These are phyloP conservation scores for Nymphalis urticae DNA, from an alignment of 2,888 invertebrate genomes.

Conservation along the genomic window DNA sequence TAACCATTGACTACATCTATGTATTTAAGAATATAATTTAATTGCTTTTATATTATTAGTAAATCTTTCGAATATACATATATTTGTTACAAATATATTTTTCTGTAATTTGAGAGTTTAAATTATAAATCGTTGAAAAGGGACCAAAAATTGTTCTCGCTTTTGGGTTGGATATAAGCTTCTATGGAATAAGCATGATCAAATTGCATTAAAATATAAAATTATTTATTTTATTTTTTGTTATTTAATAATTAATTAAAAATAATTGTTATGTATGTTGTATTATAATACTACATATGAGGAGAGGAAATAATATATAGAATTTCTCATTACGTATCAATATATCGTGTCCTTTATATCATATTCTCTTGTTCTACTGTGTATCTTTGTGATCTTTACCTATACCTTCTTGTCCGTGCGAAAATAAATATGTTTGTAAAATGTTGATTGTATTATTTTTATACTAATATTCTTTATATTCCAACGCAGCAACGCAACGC, in stretches of 20 bases:
- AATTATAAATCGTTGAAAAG: slow-evolving; percentile 37
- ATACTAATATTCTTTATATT: too few relatives aligned
- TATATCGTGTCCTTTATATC: slow-evolving; percentile 40
- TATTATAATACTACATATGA: slow-evolving; percentile 10
- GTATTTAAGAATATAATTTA: slow-evolving; percentile 3
- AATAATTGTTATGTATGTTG: slow-evolving; percentile 17
- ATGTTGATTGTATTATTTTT: slow-evolving; percentile 1
- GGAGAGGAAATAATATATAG: slow-evolving; percentile 12
- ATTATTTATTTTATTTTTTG: slow-evolving; percentile 2
- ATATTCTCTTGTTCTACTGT: slow-evolving; percentile 38
- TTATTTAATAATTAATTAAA: neutral
- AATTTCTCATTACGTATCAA: slow-evolving; percentile 29
- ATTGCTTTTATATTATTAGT: slow-evolving; percentile 24
- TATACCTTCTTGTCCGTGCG: slow-evolving; percentile 48
- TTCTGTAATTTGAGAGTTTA: slow-evolving; percentile 30
- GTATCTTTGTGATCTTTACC: slow-evolving; percentile 46
- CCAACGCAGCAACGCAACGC: too few relatives aligned
- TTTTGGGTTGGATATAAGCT: slow-evolving; percentile 26
- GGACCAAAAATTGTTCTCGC: slow-evolving; percentile 40
- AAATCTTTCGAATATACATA: slow-evolving; percentile 17
- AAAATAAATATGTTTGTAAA: slow-evolving; percentile 45
- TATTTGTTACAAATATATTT: slow-evolving; percentile 13
- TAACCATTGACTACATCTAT: slow-evolving; percentile 7
- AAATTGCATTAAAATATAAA: slow-evolving; percentile 8
- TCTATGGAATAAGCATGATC: slow-evolving; percentile 17